A percentile compares a stretch with the other conserved stretches of the same genome.
Conservation (phyloP, 2,888 invertebrate species). For the Agrotis clavis region DNA sequence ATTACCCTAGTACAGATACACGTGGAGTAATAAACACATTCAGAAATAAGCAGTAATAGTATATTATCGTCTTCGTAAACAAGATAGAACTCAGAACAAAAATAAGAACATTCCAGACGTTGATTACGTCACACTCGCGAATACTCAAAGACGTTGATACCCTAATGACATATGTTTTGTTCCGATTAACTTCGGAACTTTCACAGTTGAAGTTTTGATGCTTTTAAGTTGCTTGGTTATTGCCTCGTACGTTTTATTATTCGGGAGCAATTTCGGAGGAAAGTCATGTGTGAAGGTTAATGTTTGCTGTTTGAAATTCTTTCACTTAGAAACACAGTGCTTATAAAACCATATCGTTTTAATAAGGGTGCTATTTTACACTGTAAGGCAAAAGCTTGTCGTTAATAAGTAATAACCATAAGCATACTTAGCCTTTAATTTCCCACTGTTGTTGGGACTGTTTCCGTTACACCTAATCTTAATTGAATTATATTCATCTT, state of each 20-base stretch:
- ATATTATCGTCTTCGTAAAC: slow-evolving; percentile 49
- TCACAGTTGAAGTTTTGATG: slow-evolving; percentile 51
- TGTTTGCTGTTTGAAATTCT: slow-evolving; percentile 4
- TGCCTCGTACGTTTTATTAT: slow-evolving; percentile 39
- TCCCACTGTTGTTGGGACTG: too few species aligned
- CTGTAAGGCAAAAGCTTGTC: too few species aligned
- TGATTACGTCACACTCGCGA: slow-evolving; percentile 55
- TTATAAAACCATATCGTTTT: too few species aligned
- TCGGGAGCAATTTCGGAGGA: slow-evolving; percentile 28
- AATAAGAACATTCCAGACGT: slow-evolving; percentile 38
- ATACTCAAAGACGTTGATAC: slow-evolving; percentile 35
- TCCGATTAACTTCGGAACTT: slow-evolving; percentile 60
- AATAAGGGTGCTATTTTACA: too few species aligned
- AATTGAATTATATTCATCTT: too few species aligned
- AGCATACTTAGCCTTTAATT: too few species aligned
- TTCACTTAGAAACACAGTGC: neutral
- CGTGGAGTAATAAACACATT: slow-evolving; percentile 30
- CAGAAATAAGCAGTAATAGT: slow-evolving; percentile 38
- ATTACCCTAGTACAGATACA: slow-evolving; percentile 14
- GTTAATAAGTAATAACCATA: too few species aligned
- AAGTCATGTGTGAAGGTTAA: slow-evolving; percentile 17
- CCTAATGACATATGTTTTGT: slow-evolving; percentile 62
- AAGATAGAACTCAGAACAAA: slow-evolving; percentile 37
- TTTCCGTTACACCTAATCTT: too few species aligned
- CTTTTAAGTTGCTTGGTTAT: slow-evolving; percentile 48